A percentile compares a stretch with the other conserved stretches of the same genome.
phyloP scores from a whole-genome alignment of 2,888 invertebrate species.

The Philaethria dido region DNA sequence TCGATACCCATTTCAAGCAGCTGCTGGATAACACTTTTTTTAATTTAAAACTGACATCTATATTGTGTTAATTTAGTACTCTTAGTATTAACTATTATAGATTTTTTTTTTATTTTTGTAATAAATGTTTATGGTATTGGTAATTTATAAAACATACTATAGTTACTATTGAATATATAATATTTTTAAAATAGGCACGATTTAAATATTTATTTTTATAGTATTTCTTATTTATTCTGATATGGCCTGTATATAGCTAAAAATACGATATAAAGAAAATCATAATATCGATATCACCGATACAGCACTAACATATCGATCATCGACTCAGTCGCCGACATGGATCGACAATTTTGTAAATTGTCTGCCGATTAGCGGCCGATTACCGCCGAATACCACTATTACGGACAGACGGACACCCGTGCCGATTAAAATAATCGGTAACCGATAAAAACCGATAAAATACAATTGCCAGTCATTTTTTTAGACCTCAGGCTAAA shows the following conservation, averaged over 20 bases:
- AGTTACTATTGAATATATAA: too few species aligned
- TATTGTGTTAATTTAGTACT: neutral
- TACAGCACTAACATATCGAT: slow-evolving; percentile 66
- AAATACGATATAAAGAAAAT: neutral
- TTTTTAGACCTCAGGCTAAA: slow-evolving; percentile 54
- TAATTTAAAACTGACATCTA: slow-evolving; percentile 11
- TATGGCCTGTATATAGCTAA: slow-evolving; percentile 2
- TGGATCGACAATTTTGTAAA: slow-evolving; percentile 83
- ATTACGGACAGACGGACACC: slow-evolving; percentile 82
- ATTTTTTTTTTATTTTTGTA: neutral
- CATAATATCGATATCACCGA: slow-evolving; percentile 55
- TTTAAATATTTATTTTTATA: too few species aligned
- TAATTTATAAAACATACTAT: too few species aligned
- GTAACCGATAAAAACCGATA: slow-evolving; percentile 79
- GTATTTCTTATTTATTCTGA: neutral
- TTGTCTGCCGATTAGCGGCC: slow-evolving; percentile 82
- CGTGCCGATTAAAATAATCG: slow-evolving; percentile 83
- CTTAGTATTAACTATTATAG: neutral
- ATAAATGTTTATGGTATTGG: too few species aligned
- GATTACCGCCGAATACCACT: slow-evolving; percentile 66
- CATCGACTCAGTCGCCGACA: slow-evolving; percentile 77
- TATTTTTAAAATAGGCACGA: too few species aligned
- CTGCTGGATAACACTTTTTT: slow-evolving; percentile 37
- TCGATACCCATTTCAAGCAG: slow-evolving; percentile 59
- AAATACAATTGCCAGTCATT: slow-evolving; percentile 68